phyloP scores from a whole-genome alignment of 2,888 invertebrate species.

The Scaptomyza parva region DNA sequence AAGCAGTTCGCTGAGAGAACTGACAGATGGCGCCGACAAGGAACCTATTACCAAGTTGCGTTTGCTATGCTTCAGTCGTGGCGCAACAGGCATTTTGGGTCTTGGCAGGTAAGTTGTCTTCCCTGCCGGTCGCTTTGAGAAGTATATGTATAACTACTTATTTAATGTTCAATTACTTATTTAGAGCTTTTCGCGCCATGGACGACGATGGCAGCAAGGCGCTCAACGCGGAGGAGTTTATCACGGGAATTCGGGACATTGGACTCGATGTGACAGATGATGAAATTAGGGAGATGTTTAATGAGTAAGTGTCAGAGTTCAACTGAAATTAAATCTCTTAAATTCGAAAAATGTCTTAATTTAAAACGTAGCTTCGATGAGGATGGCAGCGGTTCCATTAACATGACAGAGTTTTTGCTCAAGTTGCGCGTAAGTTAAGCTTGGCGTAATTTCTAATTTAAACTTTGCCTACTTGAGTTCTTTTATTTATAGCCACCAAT shows the following conservation, averaged over 20 bases:
- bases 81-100: slow-evolving; percentile 95
- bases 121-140: neutral
- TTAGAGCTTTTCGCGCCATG: slow-evolving; percentile 94
- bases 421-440: slow-evolving; percentile 90
- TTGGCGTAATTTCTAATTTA: neutral
- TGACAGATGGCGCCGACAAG: slow-evolving; percentile 86
- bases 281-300: slow-evolving; percentile 83
- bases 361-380: slow-evolving; percentile 88
- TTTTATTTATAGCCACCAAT: slow-evolving; percentile 91
- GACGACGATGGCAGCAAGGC: slow-evolving; percentile 96
- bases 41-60: slow-evolving; percentile 94
- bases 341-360: slow-evolving; percentile 6
- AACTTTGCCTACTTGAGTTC: neutral
- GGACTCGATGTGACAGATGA: slow-evolving; percentile 89
- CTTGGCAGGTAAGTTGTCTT: slow-evolving; percentile 89
- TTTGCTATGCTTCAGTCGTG: slow-evolving; percentile 92
- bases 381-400: slow-evolving; percentile 93
- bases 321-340: neutral
- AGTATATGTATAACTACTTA: slow-evolving; percentile 25
- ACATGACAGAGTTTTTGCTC: slow-evolving; percentile 94
- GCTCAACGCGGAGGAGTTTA: slow-evolving; percentile 93
- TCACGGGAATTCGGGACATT: slow-evolving; percentile 91
- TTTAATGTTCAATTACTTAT: slow-evolving; percentile 52
- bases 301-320: slow-evolving; percentile 63
- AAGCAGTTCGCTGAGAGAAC: slow-evolving; percentile 89